These are phyloP conservation scores for Drosophila pandora DNA, from an alignment of 1,140 invertebrate genomes.

Conservation along the genomic window DNA sequence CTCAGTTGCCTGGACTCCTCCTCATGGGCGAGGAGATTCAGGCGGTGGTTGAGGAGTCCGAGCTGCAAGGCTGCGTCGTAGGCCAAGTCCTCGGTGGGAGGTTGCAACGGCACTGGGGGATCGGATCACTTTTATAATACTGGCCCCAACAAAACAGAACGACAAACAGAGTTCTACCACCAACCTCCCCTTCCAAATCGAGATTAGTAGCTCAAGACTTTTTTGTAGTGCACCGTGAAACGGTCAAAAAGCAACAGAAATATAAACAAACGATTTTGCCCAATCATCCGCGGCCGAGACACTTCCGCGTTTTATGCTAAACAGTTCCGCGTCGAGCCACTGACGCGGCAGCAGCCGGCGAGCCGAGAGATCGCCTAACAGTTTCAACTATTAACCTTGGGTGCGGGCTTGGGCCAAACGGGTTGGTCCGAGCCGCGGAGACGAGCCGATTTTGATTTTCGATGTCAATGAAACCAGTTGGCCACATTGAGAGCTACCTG, in stretches of 20 bases:
- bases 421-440: slow-evolving; percentile 22
- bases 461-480: slow-evolving; percentile 72
- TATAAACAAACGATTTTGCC: slow-evolving; percentile 44
- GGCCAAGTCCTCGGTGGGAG: slow-evolving; percentile 68
- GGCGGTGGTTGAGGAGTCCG: slow-evolving; percentile 66
- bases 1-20: slow-evolving; percentile 71
- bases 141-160: not conserved
- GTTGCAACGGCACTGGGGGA: slow-evolving; percentile 52
- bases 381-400: slow-evolving; percentile 81
- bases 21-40: slow-evolving; percentile 70
- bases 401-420: slow-evolving; percentile 30
- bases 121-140: not conserved
- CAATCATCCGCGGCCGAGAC: slow-evolving; percentile 43
- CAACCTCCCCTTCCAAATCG: slow-evolving; percentile 30
- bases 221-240: slow-evolving; percentile 9
- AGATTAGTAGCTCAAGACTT: slow-evolving; percentile 73
- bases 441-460: slow-evolving; percentile 60
- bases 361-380: slow-evolving; percentile 50
- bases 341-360: slow-evolving; percentile 52
- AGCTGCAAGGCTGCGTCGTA: slow-evolving; percentile 76
- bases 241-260: slow-evolving; percentile 28
- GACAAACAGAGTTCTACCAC: slow-evolving; percentile 15
- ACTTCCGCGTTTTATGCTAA: slow-evolving; percentile 67
- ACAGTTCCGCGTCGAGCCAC: slow-evolving; percentile 63
- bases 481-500: slow-evolving; percentile 16